Percentiles rank a stretch among this genome's conserved stretches.
These are phyloP conservation scores for Eugnorisma glareosa DNA, from an alignment of 2,888 invertebrate species.

Conservation along the genomic window DNA sequence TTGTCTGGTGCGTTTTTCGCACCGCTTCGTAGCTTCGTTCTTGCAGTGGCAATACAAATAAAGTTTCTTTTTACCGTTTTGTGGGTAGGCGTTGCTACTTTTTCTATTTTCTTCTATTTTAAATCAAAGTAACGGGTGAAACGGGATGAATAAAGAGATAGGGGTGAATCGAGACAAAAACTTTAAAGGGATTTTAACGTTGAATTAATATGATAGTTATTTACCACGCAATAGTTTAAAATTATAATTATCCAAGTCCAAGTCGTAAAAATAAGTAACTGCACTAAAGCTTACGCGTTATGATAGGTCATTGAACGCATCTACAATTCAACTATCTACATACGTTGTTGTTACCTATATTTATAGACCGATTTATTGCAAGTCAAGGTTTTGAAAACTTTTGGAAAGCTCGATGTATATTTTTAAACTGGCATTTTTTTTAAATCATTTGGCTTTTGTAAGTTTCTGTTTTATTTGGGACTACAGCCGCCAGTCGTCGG, in stretches of 20 bases:
- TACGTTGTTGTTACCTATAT: not conserved
- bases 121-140: too few species aligned
- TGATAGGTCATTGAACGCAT: conserved; percentile 6
- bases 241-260: not conserved
- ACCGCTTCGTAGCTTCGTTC: too few species aligned
- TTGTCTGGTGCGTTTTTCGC: not conserved
- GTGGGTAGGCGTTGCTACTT: not conserved
- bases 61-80: not conserved
- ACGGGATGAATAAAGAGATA: too few species aligned
- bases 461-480: not conserved
- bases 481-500: not conserved
- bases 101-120: too few species aligned
- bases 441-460: not conserved
- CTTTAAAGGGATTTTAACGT: too few species aligned
- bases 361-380: not conserved
- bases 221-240: not conserved
- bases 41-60: not conserved
- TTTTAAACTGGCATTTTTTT: not conserved
- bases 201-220: too few species aligned
- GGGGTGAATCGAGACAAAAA: too few species aligned
- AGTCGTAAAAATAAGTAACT: not conserved
- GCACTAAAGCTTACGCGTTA: not conserved
- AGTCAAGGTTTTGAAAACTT: not conserved
- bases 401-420: not conserved
- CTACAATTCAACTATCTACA: not conserved